These are phyloP conservation scores for Globodera rostochiensis DNA, from an alignment of 1,140 invertebrate species.

Conservation along the genomic window DNA sequence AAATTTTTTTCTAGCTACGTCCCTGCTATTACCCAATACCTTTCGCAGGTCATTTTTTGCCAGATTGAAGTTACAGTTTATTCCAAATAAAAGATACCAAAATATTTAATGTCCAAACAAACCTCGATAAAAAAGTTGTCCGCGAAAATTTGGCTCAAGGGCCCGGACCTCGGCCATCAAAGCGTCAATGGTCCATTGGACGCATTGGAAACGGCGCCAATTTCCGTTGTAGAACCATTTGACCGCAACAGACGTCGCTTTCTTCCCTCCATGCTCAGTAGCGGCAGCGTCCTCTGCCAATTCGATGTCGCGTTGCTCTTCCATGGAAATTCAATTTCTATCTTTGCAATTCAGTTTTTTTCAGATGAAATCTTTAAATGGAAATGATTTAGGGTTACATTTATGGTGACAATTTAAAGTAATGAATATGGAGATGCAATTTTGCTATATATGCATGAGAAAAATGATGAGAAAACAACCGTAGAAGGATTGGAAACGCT, in stretches of 20 bases:
- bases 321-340: neutral
- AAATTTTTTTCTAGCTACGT: too few relatives aligned
- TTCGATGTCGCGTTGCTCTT: neutral
- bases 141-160: slow-evolving; percentile 41
- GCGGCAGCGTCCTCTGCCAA: neutral
- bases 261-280: neutral
- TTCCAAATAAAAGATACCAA: slow-evolving; percentile 5
- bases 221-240: slow-evolving; percentile 33
- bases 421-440: too few relatives aligned
- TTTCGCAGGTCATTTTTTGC: too few relatives aligned
- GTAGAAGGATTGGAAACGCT: too few relatives aligned
- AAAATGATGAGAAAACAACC: too few relatives aligned
- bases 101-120: slow-evolving; percentile 18
- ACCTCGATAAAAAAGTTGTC: slow-evolving; percentile 39
- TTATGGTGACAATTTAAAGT: neutral
- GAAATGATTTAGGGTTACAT: neutral
- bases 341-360: neutral
- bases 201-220: slow-evolving; percentile 33
- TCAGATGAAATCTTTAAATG: neutral
- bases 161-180: slow-evolving; percentile 32
- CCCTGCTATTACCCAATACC: too few relatives aligned
- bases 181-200: slow-evolving; percentile 33
- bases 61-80: neutral
- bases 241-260: slow-evolving; percentile 19
- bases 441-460: too few relatives aligned